Conservation (phyloP, 2,888 invertebrate species). For the Polydesmus complanatus region DNA sequence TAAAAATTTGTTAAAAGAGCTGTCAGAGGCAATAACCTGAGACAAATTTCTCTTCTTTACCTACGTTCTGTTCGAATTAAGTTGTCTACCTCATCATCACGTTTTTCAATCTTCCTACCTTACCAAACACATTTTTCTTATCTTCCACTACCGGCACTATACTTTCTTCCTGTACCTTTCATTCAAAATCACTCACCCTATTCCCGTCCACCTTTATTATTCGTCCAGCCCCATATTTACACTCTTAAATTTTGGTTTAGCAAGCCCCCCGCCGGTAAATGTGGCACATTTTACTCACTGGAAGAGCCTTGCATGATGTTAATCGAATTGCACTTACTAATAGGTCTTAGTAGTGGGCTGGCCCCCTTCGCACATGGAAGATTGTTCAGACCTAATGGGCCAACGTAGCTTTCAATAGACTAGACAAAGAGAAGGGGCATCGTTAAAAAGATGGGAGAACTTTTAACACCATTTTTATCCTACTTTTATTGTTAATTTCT, state of each 20-base stretch:
- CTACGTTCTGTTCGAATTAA: neutral
- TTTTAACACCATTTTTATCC: no score
- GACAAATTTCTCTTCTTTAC: neutral
- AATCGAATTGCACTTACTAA: neutral
- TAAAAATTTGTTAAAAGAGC: no score
- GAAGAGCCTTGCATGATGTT: neutral
- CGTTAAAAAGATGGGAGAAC: no score
- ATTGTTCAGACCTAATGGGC: neutral
- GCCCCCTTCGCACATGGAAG: neutral
- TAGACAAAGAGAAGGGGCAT: no score
- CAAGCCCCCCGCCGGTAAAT: neutral
- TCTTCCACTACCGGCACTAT: neutral
- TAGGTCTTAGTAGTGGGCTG: neutral
- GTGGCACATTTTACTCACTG: neutral
- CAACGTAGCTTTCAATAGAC: no score
- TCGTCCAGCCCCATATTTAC: neutral
- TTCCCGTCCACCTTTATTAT: neutral
- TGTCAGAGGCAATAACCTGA: neutral
- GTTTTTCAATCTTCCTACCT: neutral
- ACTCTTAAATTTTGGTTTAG: no score
- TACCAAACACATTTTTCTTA: neutral
- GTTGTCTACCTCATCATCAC: neutral
- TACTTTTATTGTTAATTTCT: no score
- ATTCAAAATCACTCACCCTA: neutral
- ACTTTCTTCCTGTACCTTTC: neutral